These are phyloP conservation scores for Rhadina sibilatrix DNA, from an alignment of 2,113 vertebrate genomes.

Conservation along the genomic window DNA sequence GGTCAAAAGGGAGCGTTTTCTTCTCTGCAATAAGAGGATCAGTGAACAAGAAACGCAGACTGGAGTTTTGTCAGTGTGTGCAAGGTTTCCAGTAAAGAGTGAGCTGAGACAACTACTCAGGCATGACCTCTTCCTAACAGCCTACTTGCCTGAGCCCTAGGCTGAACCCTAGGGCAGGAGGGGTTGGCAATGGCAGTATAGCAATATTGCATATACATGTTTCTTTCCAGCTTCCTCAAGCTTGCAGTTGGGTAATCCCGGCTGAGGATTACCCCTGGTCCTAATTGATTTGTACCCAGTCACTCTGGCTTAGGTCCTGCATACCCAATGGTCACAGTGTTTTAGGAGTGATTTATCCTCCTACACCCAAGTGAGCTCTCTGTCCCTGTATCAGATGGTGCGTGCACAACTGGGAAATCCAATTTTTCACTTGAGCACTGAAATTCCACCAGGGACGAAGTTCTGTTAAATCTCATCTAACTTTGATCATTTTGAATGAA, in stretches of 20 bases:
- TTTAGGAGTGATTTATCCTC: constrained; percentile 27
- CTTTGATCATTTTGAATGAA: constrained; percentile 4
- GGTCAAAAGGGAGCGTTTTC: background rate
- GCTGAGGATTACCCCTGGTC: background rate
- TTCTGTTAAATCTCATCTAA: background rate
- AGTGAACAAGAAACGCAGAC: fast-evolving
- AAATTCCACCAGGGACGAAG: background rate
- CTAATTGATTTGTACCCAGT: constrained; percentile 30
- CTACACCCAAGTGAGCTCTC: background rate
- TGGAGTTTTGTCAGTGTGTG: background rate
- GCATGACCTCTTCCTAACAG: background rate
- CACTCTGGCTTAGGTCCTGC: background rate
- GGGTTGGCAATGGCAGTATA: background rate
- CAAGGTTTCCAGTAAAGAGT: background rate
- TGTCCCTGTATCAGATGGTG: background rate
- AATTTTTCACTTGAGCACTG: background rate
- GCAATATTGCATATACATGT: background rate
- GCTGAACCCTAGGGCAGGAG: background rate
- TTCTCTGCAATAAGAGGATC: background rate
- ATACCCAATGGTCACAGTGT: background rate
- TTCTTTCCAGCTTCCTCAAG: background rate
- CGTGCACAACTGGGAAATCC: fast-evolving
- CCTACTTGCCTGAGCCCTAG: background rate
- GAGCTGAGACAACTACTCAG: background rate
- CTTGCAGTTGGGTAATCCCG: background rate